A percentile compares a stretch with the other conserved stretches of the same genome.
phyloP scores from a whole-genome alignment of 2,888 invertebrate genomes.

The Hirtodrosophila alboralis region DNA sequence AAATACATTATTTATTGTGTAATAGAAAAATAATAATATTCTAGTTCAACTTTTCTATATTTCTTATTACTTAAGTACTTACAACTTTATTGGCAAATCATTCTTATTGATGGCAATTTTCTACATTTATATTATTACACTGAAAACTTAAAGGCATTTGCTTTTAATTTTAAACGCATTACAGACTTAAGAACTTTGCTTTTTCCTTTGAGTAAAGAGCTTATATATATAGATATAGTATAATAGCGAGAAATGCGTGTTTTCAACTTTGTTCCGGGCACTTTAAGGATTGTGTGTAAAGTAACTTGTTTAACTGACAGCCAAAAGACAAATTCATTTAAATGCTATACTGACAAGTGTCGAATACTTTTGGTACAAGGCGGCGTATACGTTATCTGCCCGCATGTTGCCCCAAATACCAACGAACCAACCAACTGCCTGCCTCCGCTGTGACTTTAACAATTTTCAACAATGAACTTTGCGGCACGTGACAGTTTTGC shows the following conservation, averaged over 20 bases:
- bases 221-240: too few species aligned
- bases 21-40: too few species aligned
- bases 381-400: constrained; percentile 62
- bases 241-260: constrained; percentile 3
- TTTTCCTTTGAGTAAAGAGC: too few species aligned
- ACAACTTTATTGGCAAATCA: too few species aligned
- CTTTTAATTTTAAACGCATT: too few species aligned
- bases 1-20: too few species aligned
- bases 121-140: too few species aligned
- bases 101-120: too few species aligned
- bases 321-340: constrained; percentile 59
- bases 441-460: constrained; percentile 33
- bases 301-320: constrained; percentile 11
- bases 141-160: too few species aligned
- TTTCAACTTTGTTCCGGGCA: constrained; percentile 9
- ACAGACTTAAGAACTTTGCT: too few species aligned
- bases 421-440: not conserved
- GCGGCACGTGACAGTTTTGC: constrained; percentile 68
- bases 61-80: too few species aligned
- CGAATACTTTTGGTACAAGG: constrained; percentile 12
- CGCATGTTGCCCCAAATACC: constrained; percentile 11
- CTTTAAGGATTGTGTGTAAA: constrained; percentile 16
- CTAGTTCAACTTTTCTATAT: too few species aligned
- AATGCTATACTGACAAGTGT: constrained; percentile 33
- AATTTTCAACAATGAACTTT: constrained; percentile 41